Base-by-base conservation (phyloP, 2,113 vertebrate species). In the Urocolius indicus region DNA sequence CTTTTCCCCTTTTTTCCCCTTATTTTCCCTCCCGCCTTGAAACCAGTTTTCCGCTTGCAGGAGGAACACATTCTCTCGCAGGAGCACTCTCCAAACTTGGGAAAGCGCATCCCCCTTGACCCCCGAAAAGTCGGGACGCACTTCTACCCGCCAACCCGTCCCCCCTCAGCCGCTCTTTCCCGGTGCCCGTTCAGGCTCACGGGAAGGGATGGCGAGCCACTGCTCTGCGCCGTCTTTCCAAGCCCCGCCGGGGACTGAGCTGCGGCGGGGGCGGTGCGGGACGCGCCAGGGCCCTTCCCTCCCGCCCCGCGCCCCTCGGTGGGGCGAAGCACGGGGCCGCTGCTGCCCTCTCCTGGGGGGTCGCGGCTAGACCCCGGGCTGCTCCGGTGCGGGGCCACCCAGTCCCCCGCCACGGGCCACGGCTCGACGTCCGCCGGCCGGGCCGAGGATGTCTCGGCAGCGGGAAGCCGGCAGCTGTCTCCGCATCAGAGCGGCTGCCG, bases 321-420 rank as follows among this genome's bases (percentile, higher is more conserved):
- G 90, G 80, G 90, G 55, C 45, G 13, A 65, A 84, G 91, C 0
- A 45, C 51, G 84, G 80, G 96, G 86, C 45, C 62, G 77, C 73
- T 96, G 94, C 96, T 96, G 96, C 96, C 93, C 93, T 89, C 96
- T 96, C 80, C 91, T 87, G 96, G 96, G 84, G 68, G 76, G 72
- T 86, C 58, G 87, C 17, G 48, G 57, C 57, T 30, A 19, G 5
- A 5, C 23, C 38, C 41, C 4, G 12, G 41, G 18, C 38, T 32
- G 66, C 58, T 51, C 13, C 58, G 6, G 30, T 18, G 43, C 3
- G 3, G 34, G 11, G 18, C 41, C 73, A 26, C 9, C 18, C 32
- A 2, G 4, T 13, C 52, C 59, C 36, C 18, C 2, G 23, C 5
- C 3, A 12, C 10, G 3, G 23, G 16, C 59, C 5, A 14, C 21